phyloP scores from a whole-genome alignment of 2,113 vertebrate species.

The Abramis brama region DNA sequence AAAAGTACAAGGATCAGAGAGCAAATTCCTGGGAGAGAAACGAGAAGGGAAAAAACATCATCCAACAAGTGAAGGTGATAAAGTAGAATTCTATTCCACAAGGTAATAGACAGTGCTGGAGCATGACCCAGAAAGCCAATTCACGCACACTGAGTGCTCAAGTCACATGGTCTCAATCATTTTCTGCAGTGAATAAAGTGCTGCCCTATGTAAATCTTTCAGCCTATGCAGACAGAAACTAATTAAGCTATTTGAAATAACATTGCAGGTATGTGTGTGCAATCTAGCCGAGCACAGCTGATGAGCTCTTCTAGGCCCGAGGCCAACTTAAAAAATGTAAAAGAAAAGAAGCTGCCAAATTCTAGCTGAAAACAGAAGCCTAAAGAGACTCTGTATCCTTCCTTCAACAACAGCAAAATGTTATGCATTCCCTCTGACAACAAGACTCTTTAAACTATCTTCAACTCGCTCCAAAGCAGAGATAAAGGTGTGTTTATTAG shows the following conservation, averaged over 20 bases:
- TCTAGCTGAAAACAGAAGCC: slow-evolving; percentile 61
- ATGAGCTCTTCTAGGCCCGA: slow-evolving; percentile 73
- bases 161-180: slow-evolving; percentile 78
- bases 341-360: slow-evolving; percentile 48
- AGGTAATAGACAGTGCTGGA: slow-evolving; percentile 74
- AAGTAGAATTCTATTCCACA: slow-evolving; percentile 65
- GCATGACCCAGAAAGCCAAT: slow-evolving; percentile 81
- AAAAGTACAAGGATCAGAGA: slow-evolving; percentile 27
- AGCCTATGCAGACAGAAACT: slow-evolving; percentile 71
- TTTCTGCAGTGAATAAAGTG: slow-evolving; percentile 56
- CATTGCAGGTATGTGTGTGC: slow-evolving; percentile 78
- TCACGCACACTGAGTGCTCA: slow-evolving; percentile 68
- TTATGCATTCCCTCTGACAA: slow-evolving; percentile 50
- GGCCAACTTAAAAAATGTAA: slow-evolving; percentile 74
- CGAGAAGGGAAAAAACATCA: neutral
- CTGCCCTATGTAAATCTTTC: slow-evolving; percentile 57
- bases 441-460: slow-evolving; percentile 31
- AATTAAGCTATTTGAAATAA: slow-evolving; percentile 83
- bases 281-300: slow-evolving; percentile 74
- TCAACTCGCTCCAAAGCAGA: slow-evolving; percentile 19
- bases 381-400: slow-evolving; percentile 45
- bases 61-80: slow-evolving; percentile 51
- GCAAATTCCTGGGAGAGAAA: slow-evolving; percentile 1
- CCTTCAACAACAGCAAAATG: slow-evolving; percentile 53
- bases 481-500: slow-evolving; percentile 26